Evolutionary conservation across 2,113 vertebrate species (phyloP).

Genomic region (Eubucco bourcierii): DNA sequence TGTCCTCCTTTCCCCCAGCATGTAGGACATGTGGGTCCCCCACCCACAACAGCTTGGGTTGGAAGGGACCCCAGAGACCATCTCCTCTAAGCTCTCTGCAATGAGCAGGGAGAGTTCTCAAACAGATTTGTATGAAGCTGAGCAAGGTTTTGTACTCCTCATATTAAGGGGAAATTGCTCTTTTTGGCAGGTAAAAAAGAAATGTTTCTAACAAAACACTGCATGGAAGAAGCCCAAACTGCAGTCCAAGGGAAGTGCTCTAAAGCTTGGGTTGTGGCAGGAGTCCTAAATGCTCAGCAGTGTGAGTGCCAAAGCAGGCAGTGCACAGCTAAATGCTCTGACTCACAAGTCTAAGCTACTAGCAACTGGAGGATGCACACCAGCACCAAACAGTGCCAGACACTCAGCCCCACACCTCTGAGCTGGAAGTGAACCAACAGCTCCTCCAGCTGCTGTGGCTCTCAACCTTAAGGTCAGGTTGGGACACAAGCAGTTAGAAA

Average conservation of each 20-base stretch:
- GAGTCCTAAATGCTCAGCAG: neutral
- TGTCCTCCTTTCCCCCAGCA: neutral
- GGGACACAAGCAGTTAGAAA: neutral
- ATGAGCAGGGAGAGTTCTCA: no score
- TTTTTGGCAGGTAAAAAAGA: neutral
- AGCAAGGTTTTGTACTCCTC: neutral
- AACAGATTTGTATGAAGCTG: neutral
- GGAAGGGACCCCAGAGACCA: no score
- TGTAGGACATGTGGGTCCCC: neutral
- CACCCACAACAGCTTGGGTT: no score
- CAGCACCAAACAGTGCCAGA: neutral
- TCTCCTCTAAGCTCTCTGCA: no score
- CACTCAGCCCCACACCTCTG: neutral
- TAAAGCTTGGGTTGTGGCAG: no score
- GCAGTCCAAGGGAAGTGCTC: neutral
- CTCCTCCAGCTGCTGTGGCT: neutral
- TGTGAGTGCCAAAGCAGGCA: rapidly evolving
- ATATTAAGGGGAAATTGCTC: neutral
- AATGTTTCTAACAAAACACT: neutral
- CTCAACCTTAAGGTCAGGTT: neutral
- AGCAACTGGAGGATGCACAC: neutral
- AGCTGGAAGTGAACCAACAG: neutral
- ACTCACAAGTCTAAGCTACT: no score
- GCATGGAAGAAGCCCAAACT: neutral
- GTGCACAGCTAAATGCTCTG: neutral